phyloP scores from a whole-genome alignment of 2,797 vertebrate species.

The Ctenopoma multispine region DNA sequence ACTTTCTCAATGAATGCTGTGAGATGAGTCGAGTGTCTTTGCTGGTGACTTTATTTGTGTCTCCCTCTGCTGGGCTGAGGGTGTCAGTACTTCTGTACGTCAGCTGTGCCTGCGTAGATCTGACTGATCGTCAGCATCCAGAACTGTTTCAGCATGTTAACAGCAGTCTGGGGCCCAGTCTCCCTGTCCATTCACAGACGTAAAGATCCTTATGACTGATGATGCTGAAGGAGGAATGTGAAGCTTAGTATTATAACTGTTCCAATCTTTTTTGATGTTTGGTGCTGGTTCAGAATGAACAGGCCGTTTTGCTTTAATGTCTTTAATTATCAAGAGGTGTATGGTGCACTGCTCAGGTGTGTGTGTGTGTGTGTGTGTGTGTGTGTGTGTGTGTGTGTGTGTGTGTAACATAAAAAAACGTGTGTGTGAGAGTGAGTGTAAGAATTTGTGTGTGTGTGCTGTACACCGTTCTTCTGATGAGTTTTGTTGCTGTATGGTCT shows the following conservation, averaged over 20 bases:
- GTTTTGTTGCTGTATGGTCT: slow-evolving; percentile 70
- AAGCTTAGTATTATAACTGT: slow-evolving; percentile 77
- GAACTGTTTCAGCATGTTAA: slow-evolving; percentile 65
- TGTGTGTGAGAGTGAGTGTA: slow-evolving; percentile 1
- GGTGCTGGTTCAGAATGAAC: slow-evolving; percentile 73
- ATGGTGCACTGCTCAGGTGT: slow-evolving; percentile 50
- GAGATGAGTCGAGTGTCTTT: slow-evolving; percentile 15
- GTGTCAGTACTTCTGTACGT: slow-evolving; percentile 22
- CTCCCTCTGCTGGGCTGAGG: slow-evolving; percentile 80
- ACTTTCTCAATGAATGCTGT: slow-evolving; percentile 26
- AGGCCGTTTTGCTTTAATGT: slow-evolving; percentile 66
- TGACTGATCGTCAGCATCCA: slow-evolving; percentile 24
- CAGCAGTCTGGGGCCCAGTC: slow-evolving; percentile 31
- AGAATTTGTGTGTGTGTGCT: slow-evolving; percentile 6
- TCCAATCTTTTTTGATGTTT: slow-evolving; percentile 69
- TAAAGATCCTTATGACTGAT: slow-evolving; percentile 56
- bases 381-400: slow-evolving; percentile 15
- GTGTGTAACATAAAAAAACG: too few species aligned
- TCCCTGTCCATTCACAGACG: slow-evolving; percentile 54
- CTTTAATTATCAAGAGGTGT: slow-evolving; percentile 68
- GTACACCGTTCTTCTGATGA: slow-evolving; percentile 47
- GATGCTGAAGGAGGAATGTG: slow-evolving; percentile 75
- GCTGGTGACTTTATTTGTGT: slow-evolving; percentile 25
- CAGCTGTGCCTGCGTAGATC: slow-evolving; percentile 24
- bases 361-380: slow-evolving; percentile 15